Conservation (phyloP, 2,113 vertebrate genomes). For the Ceyx cyanopectus region DNA sequence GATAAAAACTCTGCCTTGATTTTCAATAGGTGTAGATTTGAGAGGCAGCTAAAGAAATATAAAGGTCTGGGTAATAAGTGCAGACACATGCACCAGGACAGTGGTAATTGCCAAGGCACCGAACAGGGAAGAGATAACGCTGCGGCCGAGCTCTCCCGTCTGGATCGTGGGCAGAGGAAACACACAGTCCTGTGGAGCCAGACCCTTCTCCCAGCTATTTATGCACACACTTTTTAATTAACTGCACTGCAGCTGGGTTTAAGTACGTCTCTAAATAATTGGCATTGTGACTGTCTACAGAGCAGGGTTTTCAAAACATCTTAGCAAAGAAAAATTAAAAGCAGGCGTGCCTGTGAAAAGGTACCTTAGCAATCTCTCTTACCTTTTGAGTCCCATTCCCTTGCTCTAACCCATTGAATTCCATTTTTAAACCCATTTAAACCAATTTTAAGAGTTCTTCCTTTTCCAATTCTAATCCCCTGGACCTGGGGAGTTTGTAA, state of each 20-base stretch:
- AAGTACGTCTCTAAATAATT: background rate
- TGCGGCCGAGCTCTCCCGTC: background rate
- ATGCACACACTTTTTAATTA: background rate
- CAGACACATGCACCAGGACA: background rate
- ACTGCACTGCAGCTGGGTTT: background rate
- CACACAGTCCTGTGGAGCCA: background rate
- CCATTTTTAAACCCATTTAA: conserved; percentile 36
- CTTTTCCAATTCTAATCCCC: conserved; percentile 4
- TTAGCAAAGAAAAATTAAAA: background rate
- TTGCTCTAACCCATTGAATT: background rate
- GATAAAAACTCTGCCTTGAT: background rate
- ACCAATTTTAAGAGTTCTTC: background rate
- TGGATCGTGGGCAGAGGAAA: background rate
- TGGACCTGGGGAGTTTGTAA: conserved; percentile 10
- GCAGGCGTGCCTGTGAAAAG: background rate
- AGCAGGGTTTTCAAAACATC: background rate
- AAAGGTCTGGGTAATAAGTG: background rate
- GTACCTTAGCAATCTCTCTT: background rate
- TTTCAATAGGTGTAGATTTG: background rate
- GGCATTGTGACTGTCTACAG: too few species aligned
- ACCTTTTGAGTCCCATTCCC: background rate
- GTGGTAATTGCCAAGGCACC: background rate
- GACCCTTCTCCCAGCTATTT: background rate
- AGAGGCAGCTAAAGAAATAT: background rate
- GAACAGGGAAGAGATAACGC: background rate